Conservation (phyloP, 2,113 vertebrate genomes). For the Cavia porcellus region DNA sequence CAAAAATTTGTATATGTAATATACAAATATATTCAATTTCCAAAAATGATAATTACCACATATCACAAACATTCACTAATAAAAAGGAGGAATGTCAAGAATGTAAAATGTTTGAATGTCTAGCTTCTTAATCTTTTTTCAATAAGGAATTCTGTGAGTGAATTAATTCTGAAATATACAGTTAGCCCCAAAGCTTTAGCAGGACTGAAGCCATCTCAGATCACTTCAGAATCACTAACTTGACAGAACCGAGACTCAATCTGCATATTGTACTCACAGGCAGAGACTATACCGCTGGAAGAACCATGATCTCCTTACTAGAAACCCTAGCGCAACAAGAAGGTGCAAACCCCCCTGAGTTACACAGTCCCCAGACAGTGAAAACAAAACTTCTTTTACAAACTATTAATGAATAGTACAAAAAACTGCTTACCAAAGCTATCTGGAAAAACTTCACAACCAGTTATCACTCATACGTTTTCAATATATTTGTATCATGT, state of each 20-base stretch:
- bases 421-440: constrained; percentile 31
- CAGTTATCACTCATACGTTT: constrained; percentile 34
- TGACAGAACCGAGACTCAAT: background rate
- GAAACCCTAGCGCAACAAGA: background rate
- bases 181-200: background rate
- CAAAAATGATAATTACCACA: background rate
- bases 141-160: constrained; percentile 45
- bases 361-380: background rate
- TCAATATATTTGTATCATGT: constrained; percentile 16
- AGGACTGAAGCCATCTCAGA: constrained; percentile 46
- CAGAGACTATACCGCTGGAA: background rate
- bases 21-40: background rate
- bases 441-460: constrained; percentile 6
- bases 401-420: background rate
- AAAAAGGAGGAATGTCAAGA: background rate
- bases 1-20: background rate
- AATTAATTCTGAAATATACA: constrained; percentile 59
- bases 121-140: constrained; percentile 36
- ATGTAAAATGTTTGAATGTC: background rate
- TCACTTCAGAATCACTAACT: constrained; percentile 35
- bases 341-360: background rate
- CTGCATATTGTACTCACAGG: constrained; percentile 48
- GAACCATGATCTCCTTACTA: background rate
- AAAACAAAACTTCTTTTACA: constrained; percentile 7
- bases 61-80: background rate